Conservation (phyloP, 2,113 vertebrate genomes). For the Prietella phreatophila region DNA sequence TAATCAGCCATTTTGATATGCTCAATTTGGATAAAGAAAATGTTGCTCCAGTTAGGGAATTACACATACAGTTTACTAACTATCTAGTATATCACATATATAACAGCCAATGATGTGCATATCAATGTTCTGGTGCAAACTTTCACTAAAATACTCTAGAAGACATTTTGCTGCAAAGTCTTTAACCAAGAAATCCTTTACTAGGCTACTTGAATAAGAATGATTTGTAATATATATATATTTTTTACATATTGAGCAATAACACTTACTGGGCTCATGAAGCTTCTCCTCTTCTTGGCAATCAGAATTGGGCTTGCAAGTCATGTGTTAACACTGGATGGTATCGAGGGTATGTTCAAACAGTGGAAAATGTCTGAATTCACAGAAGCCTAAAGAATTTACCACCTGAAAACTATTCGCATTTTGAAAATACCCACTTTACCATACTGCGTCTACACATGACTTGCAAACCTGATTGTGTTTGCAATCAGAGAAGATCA, state of each 20-base stretch:
- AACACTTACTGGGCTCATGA: background rate
- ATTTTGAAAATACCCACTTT: background rate
- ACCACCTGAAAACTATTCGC: background rate
- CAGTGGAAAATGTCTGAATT: background rate
- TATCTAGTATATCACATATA: too few relatives aligned
- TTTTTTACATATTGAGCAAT: background rate
- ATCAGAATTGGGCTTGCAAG: background rate
- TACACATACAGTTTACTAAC: too few relatives aligned
- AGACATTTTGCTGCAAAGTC: background rate
- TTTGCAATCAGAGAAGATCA: background rate
- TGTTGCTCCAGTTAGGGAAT: background rate
- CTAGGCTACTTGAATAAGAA: background rate
- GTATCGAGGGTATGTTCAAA: background rate
- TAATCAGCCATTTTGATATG: background rate
- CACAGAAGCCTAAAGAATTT: background rate
- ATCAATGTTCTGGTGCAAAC: too few relatives aligned
- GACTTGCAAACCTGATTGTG: background rate
- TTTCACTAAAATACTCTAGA: background rate
- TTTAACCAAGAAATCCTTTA: background rate
- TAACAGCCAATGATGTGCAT: too few relatives aligned
- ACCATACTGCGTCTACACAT: background rate
- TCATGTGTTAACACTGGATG: background rate
- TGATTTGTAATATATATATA: background rate
- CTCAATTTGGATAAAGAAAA: background rate
- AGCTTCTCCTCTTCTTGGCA: background rate